Evolutionary conservation across 2,797 vertebrate species (phyloP).

Genomic region (Propithecus perrieri): DNA sequence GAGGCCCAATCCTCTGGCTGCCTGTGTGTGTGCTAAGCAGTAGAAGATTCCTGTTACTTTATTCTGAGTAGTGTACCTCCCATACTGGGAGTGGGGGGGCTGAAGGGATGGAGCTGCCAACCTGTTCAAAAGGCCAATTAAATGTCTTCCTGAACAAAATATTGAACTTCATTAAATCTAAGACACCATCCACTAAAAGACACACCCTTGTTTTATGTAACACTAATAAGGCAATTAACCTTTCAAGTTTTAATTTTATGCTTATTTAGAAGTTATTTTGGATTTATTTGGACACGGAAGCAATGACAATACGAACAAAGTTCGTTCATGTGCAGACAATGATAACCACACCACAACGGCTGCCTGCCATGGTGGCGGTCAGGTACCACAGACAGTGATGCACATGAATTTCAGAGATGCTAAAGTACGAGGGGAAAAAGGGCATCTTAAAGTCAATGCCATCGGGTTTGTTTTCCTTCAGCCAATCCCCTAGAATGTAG

Average conservation of each 20-base stretch:
- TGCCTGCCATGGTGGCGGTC: neutral
- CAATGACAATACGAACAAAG: neutral
- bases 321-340: neutral
- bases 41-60: neutral
- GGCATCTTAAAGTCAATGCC: neutral
- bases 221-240: neutral
- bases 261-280: neutral
- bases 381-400: neutral
- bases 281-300: neutral
- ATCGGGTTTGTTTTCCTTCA: neutral
- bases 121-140: neutral
- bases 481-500: neutral
- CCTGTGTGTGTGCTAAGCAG: neutral
- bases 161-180: neutral
- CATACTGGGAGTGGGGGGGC: neutral
- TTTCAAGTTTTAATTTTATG: neutral
- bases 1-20: neutral
- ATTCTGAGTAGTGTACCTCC: neutral
- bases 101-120: neutral
- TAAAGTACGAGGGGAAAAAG: neutral
- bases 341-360: neutral
- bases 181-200: neutral
- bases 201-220: neutral
- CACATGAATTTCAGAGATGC: neutral
- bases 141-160: neutral